Base-by-base conservation (phyloP, 2,113 vertebrate species). In the Ptilonorhynchus violaceus region DNA sequence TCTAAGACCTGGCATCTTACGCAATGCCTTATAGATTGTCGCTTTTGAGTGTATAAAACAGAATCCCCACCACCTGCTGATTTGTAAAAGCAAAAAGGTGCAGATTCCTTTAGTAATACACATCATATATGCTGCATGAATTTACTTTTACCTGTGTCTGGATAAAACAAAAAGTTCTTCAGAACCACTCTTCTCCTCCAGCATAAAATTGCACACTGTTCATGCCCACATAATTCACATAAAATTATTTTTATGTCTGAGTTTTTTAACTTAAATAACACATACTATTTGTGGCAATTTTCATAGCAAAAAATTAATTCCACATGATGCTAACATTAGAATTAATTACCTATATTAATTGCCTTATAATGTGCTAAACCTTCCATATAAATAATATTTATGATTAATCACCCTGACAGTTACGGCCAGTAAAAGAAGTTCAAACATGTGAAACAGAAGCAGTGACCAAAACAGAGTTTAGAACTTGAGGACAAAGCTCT, bases 21-120 rank as follows among this genome's bases (percentile, higher is more conserved):
- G 47, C 15, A 21, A 41, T 1, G 12, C 24, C 31, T n/a, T 35
- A 15, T 0, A 39, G 21, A 58, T 8, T 4, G 1, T 6, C 0
- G 0, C 10, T 67, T 47, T 28, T 52, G 35, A 25, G 28, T 0
- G 8, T 21, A 28, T 0, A 25, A 37, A 79, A 42, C 6, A 62
- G 7, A 50, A 46, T 13, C 16, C 4, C 13, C 39, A 62, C 31
- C 28, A 39, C 11, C 12, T 27, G 44, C 35, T 59, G 35, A 55
- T 33, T 39, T 6, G 8, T 33, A 47, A 55, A 85, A 67, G 23
- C 30, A 85, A 82, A 47, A 75, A 39, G 13, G 10, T 25, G 10
- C 8, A n/a, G 23, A 62, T 50, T 28, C 24, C n/a, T 62, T 84
- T 21, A 49, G 41, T 31, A 66, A 17, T 8, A 53, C 44, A 37